Percentiles rank a stretch among this genome's conserved stretches.
Evolutionary conservation across 2,888 invertebrate species (phyloP).

Genomic region (Leptinotarsa rubiginosa): DNA sequence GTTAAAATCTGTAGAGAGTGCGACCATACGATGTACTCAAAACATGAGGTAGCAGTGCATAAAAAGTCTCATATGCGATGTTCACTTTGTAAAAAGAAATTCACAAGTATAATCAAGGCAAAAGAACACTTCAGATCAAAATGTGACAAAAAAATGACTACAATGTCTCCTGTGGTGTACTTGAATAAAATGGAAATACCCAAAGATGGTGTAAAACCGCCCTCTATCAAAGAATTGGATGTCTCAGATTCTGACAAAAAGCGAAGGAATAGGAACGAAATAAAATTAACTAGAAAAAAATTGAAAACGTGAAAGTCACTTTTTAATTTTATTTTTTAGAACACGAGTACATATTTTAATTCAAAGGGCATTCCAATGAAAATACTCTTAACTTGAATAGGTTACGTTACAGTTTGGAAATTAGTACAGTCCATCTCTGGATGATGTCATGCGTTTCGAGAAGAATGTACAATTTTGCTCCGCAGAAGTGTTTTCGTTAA

Average conservation of each 20-base stretch:
- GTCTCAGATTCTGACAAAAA: background rate
- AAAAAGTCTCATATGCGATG: conserved; percentile 37
- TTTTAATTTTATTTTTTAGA: background rate
- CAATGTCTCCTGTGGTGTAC: conserved; percentile 15
- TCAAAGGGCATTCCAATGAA: too few relatives aligned
- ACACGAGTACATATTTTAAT: too few relatives aligned
- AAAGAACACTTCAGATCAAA: conserved; percentile 29
- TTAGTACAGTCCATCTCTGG: too few relatives aligned
- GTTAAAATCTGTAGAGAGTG: conserved; percentile 37
- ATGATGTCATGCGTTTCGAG: too few relatives aligned
- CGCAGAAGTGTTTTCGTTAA: too few relatives aligned
- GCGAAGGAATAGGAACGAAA: background rate
- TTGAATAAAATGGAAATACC: conserved; percentile 19
- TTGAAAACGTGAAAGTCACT: background rate
- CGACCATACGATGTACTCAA: conserved; percentile 29
- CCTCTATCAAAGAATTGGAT: background rate
- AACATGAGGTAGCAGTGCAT: conserved; percentile 30
- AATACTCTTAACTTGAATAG: too few relatives aligned
- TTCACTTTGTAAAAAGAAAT: conserved; percentile 38
- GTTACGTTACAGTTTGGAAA: too few relatives aligned
- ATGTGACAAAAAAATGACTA: conserved; percentile 27
- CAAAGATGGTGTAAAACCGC: background rate
- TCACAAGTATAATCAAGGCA: conserved; percentile 31
- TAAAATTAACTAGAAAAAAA: background rate
- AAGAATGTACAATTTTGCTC: too few relatives aligned